These are phyloP conservation scores for Thryonomys swinderianus DNA, from an alignment of 2,113 vertebrate genomes.

Conservation along the genomic window DNA sequence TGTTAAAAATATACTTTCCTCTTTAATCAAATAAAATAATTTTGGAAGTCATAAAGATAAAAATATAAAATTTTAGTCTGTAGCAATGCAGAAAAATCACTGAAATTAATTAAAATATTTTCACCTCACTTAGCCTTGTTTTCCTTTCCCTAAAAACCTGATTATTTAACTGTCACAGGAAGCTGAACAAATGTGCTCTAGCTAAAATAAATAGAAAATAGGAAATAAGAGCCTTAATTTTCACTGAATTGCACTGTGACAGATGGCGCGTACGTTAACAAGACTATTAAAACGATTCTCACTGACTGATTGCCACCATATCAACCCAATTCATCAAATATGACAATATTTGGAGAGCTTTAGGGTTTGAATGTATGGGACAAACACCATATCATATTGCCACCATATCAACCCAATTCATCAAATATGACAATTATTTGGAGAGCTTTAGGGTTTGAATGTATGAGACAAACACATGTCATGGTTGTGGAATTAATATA, in stretches of 20 bases:
- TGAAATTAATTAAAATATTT: conserved; percentile 64
- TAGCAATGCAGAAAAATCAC: conserved; percentile 4
- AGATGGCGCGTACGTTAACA: conserved; percentile 61
- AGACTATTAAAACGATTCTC: conserved; percentile 8
- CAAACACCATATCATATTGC: neutral
- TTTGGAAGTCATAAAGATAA: conserved; percentile 2
- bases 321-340: neutral
- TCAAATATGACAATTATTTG: neutral
- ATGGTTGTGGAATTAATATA: too few relatives aligned
- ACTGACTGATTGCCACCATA: neutral
- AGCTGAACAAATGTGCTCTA: conserved; percentile 7
- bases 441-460: neutral
- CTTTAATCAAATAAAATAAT: neutral
- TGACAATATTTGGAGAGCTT: neutral
- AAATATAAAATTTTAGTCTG: neutral
- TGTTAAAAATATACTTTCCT: neutral
- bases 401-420: neutral
- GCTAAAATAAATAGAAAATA: conserved; percentile 62
- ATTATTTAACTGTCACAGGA: conserved; percentile 22
- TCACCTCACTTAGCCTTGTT: conserved; percentile 8
- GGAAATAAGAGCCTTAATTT: neutral
- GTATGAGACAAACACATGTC: neutral
- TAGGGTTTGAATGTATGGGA: neutral
- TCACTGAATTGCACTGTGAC: neutral
- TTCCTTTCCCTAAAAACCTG: conserved; percentile 45